A percentile compares a stretch with the other conserved stretches of the same genome.
phyloP scores from a whole-genome alignment of 2,888 invertebrate genomes.

The Leptura quadrifasciata region DNA sequence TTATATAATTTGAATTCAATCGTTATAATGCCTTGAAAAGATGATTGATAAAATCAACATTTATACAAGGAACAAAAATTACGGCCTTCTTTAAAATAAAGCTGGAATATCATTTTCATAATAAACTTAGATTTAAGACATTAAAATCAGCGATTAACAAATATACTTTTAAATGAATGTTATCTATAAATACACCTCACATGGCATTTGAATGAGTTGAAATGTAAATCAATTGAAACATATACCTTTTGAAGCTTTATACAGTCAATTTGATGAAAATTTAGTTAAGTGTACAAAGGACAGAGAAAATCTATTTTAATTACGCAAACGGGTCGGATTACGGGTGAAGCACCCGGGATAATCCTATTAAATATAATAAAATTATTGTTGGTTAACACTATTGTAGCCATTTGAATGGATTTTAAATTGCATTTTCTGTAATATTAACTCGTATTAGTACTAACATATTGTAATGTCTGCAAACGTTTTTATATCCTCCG shows the following conservation, averaged over 20 bases:
- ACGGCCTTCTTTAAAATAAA: too few species aligned
- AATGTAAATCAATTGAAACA: not conserved
- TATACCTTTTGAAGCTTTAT: not conserved
- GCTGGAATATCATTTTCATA: too few species aligned
- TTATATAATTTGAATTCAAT: too few species aligned
- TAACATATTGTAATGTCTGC: too few species aligned
- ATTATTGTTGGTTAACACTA: not conserved
- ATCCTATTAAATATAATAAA: not conserved
- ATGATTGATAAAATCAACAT: too few species aligned
- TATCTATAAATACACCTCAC: not conserved
- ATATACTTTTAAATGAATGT: too few species aligned
- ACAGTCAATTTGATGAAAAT: not conserved
- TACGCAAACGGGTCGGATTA: not conserved
- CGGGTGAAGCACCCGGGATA: not conserved
- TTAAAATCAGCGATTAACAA: too few species aligned
- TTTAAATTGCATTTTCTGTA: not conserved
- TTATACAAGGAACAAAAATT: too few species aligned
- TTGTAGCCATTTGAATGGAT: not conserved
- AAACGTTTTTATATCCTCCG: too few species aligned
- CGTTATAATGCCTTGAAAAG: too few species aligned
- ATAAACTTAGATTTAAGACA: too few species aligned
- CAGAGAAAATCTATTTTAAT: constrained; percentile 7
- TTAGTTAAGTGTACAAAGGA: not conserved
- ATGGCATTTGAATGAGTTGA: not conserved
- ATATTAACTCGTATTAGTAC: too few species aligned